Percentiles rank a stretch among this genome's conserved stretches.
These are phyloP conservation scores for Rattus rattus DNA, from an alignment of 2,113 vertebrate species.

Conservation along the genomic window DNA sequence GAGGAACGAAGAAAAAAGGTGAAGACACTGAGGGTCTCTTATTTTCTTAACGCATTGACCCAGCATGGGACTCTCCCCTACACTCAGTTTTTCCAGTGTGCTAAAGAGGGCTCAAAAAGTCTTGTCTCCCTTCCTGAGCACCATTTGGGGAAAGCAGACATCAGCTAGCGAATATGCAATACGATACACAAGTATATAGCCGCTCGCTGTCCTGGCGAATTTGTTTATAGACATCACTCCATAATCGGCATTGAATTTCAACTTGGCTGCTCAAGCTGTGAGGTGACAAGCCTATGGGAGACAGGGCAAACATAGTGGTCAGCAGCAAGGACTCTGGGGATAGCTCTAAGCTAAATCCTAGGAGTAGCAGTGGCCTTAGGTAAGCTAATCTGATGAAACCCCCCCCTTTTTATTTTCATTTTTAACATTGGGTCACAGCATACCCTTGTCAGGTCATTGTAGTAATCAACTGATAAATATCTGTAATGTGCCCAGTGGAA, in stretches of 20 bases:
- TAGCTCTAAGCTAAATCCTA: neutral
- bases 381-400: neutral
- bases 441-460: neutral
- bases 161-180: neutral
- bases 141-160: neutral
- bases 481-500: neutral
- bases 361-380: neutral
- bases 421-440: neutral
- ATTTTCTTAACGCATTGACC: neutral
- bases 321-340: neutral
- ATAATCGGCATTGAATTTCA: neutral
- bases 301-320: neutral
- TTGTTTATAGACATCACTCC: neutral
- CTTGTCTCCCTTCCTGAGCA: neutral
- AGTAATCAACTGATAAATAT: neutral
- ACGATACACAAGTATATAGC: neutral
- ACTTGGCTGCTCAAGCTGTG: neutral
- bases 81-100: slow-evolving; percentile 25
- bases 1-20: neutral
- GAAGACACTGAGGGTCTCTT: neutral
- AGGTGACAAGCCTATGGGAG: neutral
- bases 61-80: neutral
- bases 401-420: neutral
- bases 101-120: neutral
- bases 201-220: neutral